Evolutionary conservation across 1,140 invertebrate species (phyloP), one percentile per base, ranked within the genome.

Genomic region (Ips nitidus): DNA sequence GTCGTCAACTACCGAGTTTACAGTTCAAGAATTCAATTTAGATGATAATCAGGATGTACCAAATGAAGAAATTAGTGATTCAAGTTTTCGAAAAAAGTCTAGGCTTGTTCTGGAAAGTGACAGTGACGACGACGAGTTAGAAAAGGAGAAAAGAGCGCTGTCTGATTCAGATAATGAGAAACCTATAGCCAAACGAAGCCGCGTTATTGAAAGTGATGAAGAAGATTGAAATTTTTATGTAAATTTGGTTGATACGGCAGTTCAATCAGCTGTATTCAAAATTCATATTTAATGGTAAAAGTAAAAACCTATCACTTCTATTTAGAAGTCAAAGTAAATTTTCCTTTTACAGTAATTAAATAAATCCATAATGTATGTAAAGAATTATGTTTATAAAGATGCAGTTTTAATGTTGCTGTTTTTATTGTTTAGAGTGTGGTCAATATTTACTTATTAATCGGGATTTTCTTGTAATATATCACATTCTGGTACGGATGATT

Each of bases 111-210:
- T 71, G 5, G 72, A 75, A 7, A 76, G 72, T 66, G 72, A 76
- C 45, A 63, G 60, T 60, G 73, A 76, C 47, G 71, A 72, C 37
- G 73, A 74, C 50, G 60, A 71, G 62, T 43, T 64, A 36, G 60
- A 72, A 41, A 57, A 64, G 38, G 56, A 73, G 56, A 45, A 39
- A 62, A 60, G 72, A 71, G 73, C 72, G 6, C 40, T 52, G 42
- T 75, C 74, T 1, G 65, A 75, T 66, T 70, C 67, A 41, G 74
- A 76, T 71, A 56, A 57, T n/a, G 74, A 74, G 58, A 74, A 73
- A 52, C 73, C 71, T 37, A 60, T 42, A 52, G 50, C 52, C 2
- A 78, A 78, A 70, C 69, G 67, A 55, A 64, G 58, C 8, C 62
- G 71, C 43, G 61, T 63, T 37, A 73, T 75, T 39, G 72, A 74